Conservation (phyloP, 2,797 vertebrate genomes). For the Manis pentadactyla region DNA sequence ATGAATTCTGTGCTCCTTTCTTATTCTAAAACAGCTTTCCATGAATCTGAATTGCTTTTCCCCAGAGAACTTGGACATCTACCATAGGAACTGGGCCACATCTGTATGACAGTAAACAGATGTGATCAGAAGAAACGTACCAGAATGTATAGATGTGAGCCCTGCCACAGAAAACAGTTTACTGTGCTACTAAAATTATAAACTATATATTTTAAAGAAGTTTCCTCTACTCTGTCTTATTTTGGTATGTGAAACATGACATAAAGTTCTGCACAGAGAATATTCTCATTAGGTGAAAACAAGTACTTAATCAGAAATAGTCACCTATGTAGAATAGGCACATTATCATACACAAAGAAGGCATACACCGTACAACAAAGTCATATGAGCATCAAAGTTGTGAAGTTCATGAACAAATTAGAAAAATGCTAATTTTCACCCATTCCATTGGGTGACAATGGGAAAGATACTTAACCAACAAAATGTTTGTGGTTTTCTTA, state of each 20-base stretch:
- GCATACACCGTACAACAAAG: background rate
- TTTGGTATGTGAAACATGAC: background rate
- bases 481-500: background rate
- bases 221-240: background rate
- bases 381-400: background rate
- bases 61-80: background rate
- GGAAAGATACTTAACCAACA: background rate
- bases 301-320: background rate
- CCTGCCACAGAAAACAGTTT: background rate
- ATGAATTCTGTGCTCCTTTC: background rate
- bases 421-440: background rate
- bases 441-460: background rate
- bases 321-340: background rate
- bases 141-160: background rate
- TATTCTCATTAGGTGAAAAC: background rate
- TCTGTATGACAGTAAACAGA: background rate
- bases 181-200: background rate
- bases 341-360: background rate
- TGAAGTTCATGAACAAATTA: background rate
- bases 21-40: constrained; percentile 53
- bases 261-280: background rate
- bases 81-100: background rate
- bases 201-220: background rate
- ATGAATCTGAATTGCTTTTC: constrained; percentile 64
- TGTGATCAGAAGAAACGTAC: constrained; percentile 11